Conservation (phyloP, 2,797 vertebrate genomes). For the Prunella strophiata region DNA sequence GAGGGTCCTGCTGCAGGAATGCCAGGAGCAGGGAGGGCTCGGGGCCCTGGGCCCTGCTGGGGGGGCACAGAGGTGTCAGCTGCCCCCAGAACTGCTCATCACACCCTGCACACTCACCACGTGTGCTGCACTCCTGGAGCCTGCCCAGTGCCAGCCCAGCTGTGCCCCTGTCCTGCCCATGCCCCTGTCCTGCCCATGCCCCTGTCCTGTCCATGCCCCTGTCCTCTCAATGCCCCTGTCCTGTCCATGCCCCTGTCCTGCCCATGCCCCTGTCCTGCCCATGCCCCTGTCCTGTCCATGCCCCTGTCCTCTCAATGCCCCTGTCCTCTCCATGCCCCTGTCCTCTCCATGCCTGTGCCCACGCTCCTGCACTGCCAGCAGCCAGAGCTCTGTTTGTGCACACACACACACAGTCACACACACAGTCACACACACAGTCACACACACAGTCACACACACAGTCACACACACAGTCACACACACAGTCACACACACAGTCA, state of each 20-base stretch:
- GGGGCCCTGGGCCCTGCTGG: not conserved
- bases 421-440: accelerated
- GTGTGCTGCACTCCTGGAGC: accelerated
- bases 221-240: accelerated
- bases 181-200: accelerated
- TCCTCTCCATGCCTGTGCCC: accelerated
- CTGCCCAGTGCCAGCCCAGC: accelerated
- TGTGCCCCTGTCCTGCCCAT: accelerated
- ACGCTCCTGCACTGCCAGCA: accelerated
- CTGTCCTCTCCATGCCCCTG: accelerated
- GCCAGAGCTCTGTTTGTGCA: not conserved
- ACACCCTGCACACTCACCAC: accelerated
- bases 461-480: too few relatives aligned
- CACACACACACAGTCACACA: too few relatives aligned
- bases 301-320: too few relatives aligned
- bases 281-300: not conserved
- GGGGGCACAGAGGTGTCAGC: not conserved
- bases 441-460: too few relatives aligned
- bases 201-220: accelerated
- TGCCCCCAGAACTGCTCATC: not conserved
- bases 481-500: accelerated
- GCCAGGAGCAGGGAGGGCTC: not conserved
- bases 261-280: accelerated
- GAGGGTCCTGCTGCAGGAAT: not conserved
- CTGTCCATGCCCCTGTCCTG: accelerated